Evolutionary conservation across 2,797 vertebrate species (phyloP), one percentile per base, ranked within the genome.

Genomic region (Iguana delicatissima): DNA sequence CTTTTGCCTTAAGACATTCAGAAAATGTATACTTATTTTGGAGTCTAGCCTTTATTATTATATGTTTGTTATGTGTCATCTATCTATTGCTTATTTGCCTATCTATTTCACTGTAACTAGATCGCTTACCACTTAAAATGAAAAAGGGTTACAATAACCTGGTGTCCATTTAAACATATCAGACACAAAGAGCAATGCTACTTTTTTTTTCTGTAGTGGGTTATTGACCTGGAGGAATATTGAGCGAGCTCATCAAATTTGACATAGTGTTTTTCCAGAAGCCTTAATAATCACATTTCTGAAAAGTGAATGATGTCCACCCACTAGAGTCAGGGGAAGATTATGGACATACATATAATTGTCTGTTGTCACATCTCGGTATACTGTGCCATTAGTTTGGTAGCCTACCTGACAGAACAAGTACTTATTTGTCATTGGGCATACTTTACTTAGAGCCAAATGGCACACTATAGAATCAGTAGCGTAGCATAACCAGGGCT

Each of bases 261-360:
- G 79, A 74, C 87, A 72, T 20, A 59, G 13, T 55, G 42, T 85
- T 83, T 85, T 81, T 81, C 42, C 42, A 74, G 80, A 69, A 62
- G 52, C 52, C 20, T 77, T 86, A 77, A 5, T 87, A 87, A 64
- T 83, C 85, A 82, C 72, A 91, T 46, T 13, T 88, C 87, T 85
- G 57, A 29, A 26, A 86, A 86, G 81, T 77, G 77, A 5, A 64
- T 84, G 87, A 85, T 85, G 57, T 38, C 74, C 42, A 84, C 62
- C 6, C 91, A 91, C 29, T 52, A 77, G 72, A 82, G 84, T 85
- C 69, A 85, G 88, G 90, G 42, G 80, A 77, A 87, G 85, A 62
- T 79, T 92, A 89, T 59, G 26, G 84, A 80, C 92, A 82, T 42
- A 16, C 57, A 80, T 64, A 13, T 87, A 90, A 87, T 76, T 88